phyloP scores from a whole-genome alignment of 1,140 invertebrate species.

The Cyclargus thomasi region DNA sequence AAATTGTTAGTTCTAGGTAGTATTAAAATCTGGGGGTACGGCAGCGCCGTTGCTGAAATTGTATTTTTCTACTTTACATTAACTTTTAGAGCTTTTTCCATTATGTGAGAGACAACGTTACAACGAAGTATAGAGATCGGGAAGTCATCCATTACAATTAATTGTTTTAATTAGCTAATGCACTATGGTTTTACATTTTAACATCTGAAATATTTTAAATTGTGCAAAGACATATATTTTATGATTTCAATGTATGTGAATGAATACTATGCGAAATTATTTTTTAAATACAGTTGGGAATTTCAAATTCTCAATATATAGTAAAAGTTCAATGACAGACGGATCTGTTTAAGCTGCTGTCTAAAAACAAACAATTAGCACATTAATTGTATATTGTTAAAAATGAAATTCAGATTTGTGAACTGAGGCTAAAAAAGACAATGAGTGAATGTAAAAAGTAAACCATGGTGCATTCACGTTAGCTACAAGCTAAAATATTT shows the following conservation, averaged over 20 bases:
- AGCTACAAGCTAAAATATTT: neutral
- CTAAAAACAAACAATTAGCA: too few species aligned
- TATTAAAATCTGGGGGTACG: too few species aligned
- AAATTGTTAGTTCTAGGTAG: neutral
- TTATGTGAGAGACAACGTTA: neutral
- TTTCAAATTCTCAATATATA: too few species aligned
- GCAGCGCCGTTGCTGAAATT: too few species aligned
- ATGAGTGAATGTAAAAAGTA: constrained; percentile 2
- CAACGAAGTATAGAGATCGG: neutral
- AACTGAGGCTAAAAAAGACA: neutral
- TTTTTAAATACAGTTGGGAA: too few species aligned
- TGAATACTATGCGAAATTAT: too few species aligned
- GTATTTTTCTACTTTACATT: neutral
- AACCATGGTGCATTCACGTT: constrained; percentile 8
- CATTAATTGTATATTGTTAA: neutral
- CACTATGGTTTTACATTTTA: constrained; percentile 1
- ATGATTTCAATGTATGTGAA: too few species aligned
- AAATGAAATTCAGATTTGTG: neutral
- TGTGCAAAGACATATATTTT: neutral
- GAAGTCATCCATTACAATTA: neutral
- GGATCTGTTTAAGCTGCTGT: too few species aligned
- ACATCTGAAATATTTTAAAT: neutral
- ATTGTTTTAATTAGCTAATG: neutral
- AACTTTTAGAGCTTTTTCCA: neutral
- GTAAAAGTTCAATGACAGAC: too few species aligned